Conservation (phyloP, 2,888 invertebrate species). For the Eupelmus urozonus region DNA sequence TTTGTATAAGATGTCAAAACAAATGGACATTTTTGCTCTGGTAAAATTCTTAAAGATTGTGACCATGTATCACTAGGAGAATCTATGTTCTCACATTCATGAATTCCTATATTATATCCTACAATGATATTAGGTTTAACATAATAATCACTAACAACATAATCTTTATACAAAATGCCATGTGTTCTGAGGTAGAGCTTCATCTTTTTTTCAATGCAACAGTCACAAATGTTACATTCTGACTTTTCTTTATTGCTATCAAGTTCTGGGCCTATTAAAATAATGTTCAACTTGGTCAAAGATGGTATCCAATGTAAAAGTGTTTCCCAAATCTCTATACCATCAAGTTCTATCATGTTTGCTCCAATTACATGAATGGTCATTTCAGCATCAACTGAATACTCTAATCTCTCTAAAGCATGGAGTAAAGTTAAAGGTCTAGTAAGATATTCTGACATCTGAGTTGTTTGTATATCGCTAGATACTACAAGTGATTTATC, state of each 20-base stretch:
- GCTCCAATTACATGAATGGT: constrained; percentile 74
- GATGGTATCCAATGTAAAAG: constrained; percentile 71
- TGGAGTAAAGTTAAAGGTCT: constrained; percentile 69
- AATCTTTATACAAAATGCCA: constrained; percentile 65
- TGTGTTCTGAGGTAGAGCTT: constrained; percentile 61
- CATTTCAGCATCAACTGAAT: constrained; percentile 47
- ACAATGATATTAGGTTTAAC: constrained; percentile 66
- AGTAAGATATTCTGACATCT: constrained; percentile 68
- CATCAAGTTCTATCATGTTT: constrained; percentile 68
- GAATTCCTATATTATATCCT: constrained; percentile 70
- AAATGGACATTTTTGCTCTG: constrained; percentile 67
- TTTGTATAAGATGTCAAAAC: constrained; percentile 68
- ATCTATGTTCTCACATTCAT: constrained; percentile 65
- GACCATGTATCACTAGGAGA: constrained; percentile 68
- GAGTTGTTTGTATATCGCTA: constrained; percentile 57
- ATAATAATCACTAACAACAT: constrained; percentile 60
- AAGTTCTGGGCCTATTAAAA: constrained; percentile 73
- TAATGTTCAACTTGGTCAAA: constrained; percentile 63
- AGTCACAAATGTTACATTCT: constrained; percentile 62
- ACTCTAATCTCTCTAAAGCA: constrained; percentile 64
- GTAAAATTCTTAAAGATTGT: constrained; percentile 62
- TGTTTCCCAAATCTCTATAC: constrained; percentile 70
- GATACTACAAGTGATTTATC: constrained; percentile 58
- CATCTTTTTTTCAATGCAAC: constrained; percentile 62
- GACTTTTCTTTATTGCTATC: constrained; percentile 54